A percentile compares a stretch with the other conserved stretches of the same genome.
These are phyloP conservation scores for Kryptopterus vitreolus DNA, from an alignment of 2,797 vertebrate genomes.

Conservation along the genomic window DNA sequence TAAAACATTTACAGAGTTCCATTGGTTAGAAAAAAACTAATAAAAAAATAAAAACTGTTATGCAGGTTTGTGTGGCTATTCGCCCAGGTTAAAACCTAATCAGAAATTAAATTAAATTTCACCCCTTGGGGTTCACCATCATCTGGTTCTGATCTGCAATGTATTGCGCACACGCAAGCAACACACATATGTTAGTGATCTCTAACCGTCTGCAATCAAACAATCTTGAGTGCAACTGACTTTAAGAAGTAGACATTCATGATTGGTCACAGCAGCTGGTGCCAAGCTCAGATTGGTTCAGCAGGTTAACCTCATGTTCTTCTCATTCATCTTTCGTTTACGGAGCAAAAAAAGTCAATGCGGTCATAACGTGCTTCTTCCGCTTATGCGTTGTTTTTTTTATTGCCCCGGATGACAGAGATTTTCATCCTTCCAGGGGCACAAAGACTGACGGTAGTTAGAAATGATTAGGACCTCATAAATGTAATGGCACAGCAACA, in stretches of 20 bases:
- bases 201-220: conserved; percentile 58
- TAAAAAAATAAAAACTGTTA: neutral
- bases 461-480: conserved; percentile 16
- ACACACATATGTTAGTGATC: conserved; percentile 71
- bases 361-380: neutral
- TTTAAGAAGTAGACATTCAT: conserved; percentile 1
- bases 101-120: neutral
- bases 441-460: conserved; percentile 14
- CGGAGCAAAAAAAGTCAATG: neutral
- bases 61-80: neutral
- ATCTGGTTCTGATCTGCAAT: conserved; percentile 45
- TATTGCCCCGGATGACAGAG: neutral
- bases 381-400: neutral
- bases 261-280: conserved; percentile 21
- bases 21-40: neutral
- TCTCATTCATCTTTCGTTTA: conserved; percentile 21
- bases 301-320: neutral
- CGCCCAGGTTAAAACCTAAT: neutral
- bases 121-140: neutral
- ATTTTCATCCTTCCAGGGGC: neutral
- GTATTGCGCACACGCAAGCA: conserved; percentile 57
- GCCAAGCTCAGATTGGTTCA: neutral
- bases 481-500: conserved; percentile 32
- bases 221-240: conserved; percentile 27
- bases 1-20: neutral